Conservation (phyloP, 2,113 vertebrate genomes). For the Prionailurus viverrinus region DNA sequence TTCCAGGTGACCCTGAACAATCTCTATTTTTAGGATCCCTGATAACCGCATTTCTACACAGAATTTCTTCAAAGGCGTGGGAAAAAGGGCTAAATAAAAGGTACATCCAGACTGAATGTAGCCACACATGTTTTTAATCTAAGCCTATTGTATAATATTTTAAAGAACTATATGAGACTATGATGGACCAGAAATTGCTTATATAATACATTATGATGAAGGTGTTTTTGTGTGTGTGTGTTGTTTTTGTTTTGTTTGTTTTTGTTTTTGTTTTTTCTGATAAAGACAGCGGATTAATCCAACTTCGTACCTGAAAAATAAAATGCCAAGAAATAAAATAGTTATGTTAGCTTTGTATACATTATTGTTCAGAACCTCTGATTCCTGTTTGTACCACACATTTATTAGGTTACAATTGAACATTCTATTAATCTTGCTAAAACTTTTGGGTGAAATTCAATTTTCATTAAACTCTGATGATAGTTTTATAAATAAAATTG, state of each 20-base stretch:
- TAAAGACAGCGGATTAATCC: constrained; percentile 33
- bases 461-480: constrained; percentile 64
- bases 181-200: constrained; percentile 44
- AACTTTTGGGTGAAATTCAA: background rate
- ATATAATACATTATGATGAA: constrained; percentile 27
- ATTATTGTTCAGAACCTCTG: background rate
- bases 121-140: background rate
- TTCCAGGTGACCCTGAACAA: background rate
- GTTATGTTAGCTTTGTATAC: background rate
- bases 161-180: constrained; percentile 14
- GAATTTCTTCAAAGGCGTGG: background rate
- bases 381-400: background rate
- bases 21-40: background rate
- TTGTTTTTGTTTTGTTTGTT: background rate
- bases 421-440: background rate
- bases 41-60: background rate
- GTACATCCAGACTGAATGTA: background rate
- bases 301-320: constrained; percentile 40
- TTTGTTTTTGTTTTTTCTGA: background rate
- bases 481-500: constrained; percentile 16
- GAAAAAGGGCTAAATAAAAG: background rate
- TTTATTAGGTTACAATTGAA: constrained; percentile 3
- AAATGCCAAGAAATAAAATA: constrained; percentile 30
- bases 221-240: background rate
- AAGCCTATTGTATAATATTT: background rate